Conservation (phyloP, 2,113 vertebrate species). For the Saccopteryx leptura region DNA sequence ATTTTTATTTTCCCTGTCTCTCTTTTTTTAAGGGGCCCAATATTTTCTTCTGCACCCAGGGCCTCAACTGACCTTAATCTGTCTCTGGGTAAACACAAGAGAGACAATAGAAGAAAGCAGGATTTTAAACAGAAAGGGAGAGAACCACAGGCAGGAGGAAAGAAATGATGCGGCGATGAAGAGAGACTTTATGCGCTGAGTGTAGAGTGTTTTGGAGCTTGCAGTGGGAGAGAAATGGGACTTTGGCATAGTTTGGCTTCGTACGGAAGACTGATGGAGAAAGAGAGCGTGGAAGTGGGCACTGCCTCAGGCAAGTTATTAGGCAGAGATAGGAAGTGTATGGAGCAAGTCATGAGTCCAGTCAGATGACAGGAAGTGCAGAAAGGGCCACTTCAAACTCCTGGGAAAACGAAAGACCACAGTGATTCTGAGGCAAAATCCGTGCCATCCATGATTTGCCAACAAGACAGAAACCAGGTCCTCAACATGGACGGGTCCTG, state of each 20-base stretch:
- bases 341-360: neutral
- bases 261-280: neutral
- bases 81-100: neutral
- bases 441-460: neutral
- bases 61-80: too few relatives aligned
- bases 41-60: too few relatives aligned
- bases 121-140: neutral
- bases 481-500: neutral
- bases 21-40: too few relatives aligned
- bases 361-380: neutral
- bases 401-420: neutral
- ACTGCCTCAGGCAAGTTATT: neutral
- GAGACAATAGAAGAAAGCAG: neutral
- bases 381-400: neutral
- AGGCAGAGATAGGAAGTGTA: neutral
- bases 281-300: neutral
- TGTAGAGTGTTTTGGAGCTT: neutral
- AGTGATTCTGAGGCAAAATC: neutral
- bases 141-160: neutral
- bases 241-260: neutral
- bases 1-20: too few relatives aligned
- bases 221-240: neutral
- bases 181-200: neutral
- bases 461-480: conserved; percentile 12
- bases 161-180: neutral